phyloP scores from a whole-genome alignment of 2,113 vertebrate genomes.

The Pituophis catenifer region DNA sequence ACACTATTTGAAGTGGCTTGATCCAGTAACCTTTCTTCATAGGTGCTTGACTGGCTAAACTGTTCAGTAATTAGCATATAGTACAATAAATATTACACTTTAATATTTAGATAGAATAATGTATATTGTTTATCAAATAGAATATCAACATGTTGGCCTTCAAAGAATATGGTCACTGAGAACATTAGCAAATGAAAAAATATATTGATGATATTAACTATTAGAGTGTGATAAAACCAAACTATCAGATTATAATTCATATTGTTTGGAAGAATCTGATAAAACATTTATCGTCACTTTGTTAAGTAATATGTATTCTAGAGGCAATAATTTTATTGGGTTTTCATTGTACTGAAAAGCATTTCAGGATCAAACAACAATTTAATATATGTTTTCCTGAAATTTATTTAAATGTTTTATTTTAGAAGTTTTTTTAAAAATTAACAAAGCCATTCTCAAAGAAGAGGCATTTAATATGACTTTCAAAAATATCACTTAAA shows the following conservation, averaged over 20 bases:
- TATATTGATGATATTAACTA: neutral
- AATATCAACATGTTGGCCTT: slow-evolving; percentile 15
- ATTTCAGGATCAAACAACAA: neutral
- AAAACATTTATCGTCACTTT: neutral
- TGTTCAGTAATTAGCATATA: slow-evolving; percentile 63
- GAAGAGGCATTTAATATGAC: neutral
- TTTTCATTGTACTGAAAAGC: neutral
- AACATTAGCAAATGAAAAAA: neutral
- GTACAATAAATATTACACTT: slow-evolving; percentile 39
- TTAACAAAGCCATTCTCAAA: neutral
- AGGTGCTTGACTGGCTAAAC: slow-evolving; percentile 67
- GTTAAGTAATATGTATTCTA: neutral
- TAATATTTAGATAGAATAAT: neutral
- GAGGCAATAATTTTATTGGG: neutral
- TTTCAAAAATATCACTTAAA: neutral
- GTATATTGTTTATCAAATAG: neutral
- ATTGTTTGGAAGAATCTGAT: neutral
- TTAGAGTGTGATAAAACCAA: neutral
- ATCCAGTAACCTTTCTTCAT: slow-evolving; percentile 69
- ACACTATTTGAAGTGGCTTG: slow-evolving; percentile 71
- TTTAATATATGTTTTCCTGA: neutral
- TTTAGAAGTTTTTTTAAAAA: neutral
- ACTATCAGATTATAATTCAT: neutral
- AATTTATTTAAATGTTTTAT: neutral
- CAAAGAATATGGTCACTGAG: slow-evolving; percentile 1